Conservation (phyloP, 2,797 vertebrate genomes). For the Phoeniculus purpureus region DNA sequence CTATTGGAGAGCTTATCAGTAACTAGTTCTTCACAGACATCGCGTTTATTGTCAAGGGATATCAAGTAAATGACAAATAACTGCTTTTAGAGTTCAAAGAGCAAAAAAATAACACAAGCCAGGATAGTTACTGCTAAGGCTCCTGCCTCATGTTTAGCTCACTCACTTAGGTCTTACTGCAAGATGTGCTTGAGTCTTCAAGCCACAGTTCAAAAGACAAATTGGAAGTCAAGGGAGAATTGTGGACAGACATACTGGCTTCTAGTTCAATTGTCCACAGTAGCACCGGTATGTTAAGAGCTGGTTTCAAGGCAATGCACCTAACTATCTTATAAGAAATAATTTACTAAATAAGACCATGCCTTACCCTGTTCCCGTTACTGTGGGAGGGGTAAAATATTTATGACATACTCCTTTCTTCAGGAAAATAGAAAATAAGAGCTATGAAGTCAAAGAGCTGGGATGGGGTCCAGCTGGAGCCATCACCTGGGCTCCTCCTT, state of each 20-base stretch:
- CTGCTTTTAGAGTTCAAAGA: conserved; percentile 66
- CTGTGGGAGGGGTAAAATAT: background rate
- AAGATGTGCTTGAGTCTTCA: background rate
- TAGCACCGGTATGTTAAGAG: background rate
- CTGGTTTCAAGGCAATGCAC: background rate
- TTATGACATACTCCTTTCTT: background rate
- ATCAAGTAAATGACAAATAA: conserved; percentile 68
- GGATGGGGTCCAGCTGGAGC: background rate
- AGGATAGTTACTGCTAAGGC: conserved; percentile 35
- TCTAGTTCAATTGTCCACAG: fast-evolving
- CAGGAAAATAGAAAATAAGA: background rate
- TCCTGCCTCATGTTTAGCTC: conserved; percentile 34
- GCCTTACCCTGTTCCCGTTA: background rate
- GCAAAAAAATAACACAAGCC: conserved; percentile 54
- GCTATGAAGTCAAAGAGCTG: background rate
- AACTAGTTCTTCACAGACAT: conserved; percentile 50
- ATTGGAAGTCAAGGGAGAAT: background rate
- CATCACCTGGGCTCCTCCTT: background rate
- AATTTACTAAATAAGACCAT: background rate
- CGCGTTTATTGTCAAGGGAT: conserved; percentile 51
- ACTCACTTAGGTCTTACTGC: background rate
- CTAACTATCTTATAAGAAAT: background rate
- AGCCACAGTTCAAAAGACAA: background rate
- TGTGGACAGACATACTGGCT: background rate
- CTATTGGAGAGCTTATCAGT: conserved; percentile 61